Conservation (phyloP, 2,888 invertebrate genomes). For the Anoplius nigerrimus region DNA sequence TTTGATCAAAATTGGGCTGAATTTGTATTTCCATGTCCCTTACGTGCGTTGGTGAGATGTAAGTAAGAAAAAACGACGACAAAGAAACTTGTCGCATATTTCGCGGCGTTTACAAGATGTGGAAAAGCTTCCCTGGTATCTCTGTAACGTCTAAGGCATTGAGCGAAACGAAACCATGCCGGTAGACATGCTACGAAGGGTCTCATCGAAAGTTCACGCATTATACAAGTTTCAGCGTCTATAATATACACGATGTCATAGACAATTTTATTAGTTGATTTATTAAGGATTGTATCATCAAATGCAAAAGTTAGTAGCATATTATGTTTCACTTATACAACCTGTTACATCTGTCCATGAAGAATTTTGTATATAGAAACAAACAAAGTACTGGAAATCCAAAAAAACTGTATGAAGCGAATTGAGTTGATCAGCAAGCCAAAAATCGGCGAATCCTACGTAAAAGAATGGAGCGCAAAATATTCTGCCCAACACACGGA, state of each 20-base stretch:
- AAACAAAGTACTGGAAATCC: constrained; percentile 96
- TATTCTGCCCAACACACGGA: constrained; percentile 87
- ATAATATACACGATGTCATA: constrained; percentile 1
- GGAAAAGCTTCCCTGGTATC: constrained; percentile 96
- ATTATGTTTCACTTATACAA: constrained; percentile 44
- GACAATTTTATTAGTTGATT: background rate
- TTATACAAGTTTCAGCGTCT: constrained; percentile 77
- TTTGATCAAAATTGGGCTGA: background rate
- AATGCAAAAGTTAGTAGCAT: constrained; percentile 4
- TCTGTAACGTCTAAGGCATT: constrained; percentile 95
- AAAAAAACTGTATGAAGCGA: constrained; percentile 92
- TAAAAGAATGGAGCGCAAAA: constrained; percentile 88
- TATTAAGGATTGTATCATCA: background rate
- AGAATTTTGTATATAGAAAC: constrained; percentile 87
- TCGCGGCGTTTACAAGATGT: constrained; percentile 97
- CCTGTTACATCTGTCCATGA: constrained; percentile 77
- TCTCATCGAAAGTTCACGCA: constrained; percentile 75
- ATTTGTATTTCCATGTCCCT: constrained; percentile 47
- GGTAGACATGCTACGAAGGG: constrained; percentile 94
- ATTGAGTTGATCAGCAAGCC: constrained; percentile 98
- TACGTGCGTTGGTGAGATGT: constrained; percentile 81
- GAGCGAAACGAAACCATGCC: constrained; percentile 98
- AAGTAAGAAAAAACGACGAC: constrained; percentile 93
- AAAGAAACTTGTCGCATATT: constrained; percentile 97
- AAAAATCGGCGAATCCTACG: constrained; percentile 97